Evolutionary conservation across 2,888 invertebrate genomes (phyloP), one percentile per base, ranked within the genome.

Genomic region (Euplexia lucipara): DNA sequence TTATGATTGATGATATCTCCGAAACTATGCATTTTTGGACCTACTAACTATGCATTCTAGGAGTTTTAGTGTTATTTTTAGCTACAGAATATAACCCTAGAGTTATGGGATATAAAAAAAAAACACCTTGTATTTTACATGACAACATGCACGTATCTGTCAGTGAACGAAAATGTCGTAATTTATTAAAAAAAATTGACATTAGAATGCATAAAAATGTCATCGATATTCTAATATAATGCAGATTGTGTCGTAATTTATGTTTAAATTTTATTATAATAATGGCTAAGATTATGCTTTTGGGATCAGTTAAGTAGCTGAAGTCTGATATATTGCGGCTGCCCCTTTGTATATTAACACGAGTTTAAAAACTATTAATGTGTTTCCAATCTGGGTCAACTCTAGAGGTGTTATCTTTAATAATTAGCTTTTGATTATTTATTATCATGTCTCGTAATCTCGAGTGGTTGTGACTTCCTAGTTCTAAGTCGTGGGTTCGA

Each of bases 211-310:
- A 69, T 66, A 73, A 66, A 70, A 64, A 58, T 63, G 60, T 61
- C 69, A 57, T 64, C 49, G 42, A 65, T 69, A 72, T 77, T 47
- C 59, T 63, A 61, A 70, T 63, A 41, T 37, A 60, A 53, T 45
- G 70, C 62, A 8, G 68, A 22, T 30, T 45, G 34, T 35, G 47
- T 41, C 49, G 52, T 75, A 64, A 69, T 63, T 70, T 45, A 39
- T 37, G 26, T 56, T 66, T 48, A 18, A 62, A 37, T 37, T 52
- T 62, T 61, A 60, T 54, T 58, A 44, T 53, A 35, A 56, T 41
- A 57, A 54, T 53, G 14, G 22, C 9, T 34, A 16, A 37, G 54
- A 52, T 47, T 64, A 58, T 47, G 47, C 7, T 34, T 70, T 16
- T 47, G 42, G 35, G n/a, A 47, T 53, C 18, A 32, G 14, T 45